Percentiles rank a stretch among this genome's conserved stretches.
phyloP scores from a whole-genome alignment of 2,888 invertebrate species.

The Parnassius orleans region DNA sequence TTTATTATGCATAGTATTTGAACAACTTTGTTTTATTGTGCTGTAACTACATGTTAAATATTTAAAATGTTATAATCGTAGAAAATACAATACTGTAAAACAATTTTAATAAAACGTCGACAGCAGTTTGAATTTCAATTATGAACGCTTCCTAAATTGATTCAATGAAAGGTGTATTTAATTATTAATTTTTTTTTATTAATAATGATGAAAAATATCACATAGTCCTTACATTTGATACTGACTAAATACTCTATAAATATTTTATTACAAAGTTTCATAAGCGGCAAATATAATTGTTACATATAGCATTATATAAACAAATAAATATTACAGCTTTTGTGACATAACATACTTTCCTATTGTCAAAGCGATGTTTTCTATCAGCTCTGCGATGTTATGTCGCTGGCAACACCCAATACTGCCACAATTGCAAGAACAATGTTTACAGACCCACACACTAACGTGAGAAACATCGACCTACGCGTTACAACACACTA shows the following conservation, averaged over 20 bases:
- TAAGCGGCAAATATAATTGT: constrained; percentile 16
- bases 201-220: constrained; percentile 64
- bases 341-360: constrained; percentile 6
- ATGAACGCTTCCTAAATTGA: too few species aligned
- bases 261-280: constrained; percentile 27
- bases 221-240: constrained; percentile 65
- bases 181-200: constrained; percentile 49
- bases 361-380: constrained; percentile 9
- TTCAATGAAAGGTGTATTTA: background rate
- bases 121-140: too few species aligned
- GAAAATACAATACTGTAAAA: too few species aligned
- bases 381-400: constrained; percentile 3
- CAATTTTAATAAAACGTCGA: too few species aligned
- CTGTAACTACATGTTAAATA: too few species aligned
- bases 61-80: too few species aligned
- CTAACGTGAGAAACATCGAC: constrained; percentile 19
- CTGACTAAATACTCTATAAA: constrained; percentile 49
- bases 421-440: constrained; percentile 10
- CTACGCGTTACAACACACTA: constrained; percentile 15
- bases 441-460: constrained; percentile 18
- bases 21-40: too few species aligned
- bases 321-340: constrained; percentile 16
- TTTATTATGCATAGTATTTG: too few species aligned
- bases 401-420: constrained; percentile 7
- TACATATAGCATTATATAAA: constrained; percentile 16